These are phyloP conservation scores for Enteromius unitaeniatus DNA, from an alignment of 2,797 vertebrate genomes.

Conservation along the genomic window DNA sequence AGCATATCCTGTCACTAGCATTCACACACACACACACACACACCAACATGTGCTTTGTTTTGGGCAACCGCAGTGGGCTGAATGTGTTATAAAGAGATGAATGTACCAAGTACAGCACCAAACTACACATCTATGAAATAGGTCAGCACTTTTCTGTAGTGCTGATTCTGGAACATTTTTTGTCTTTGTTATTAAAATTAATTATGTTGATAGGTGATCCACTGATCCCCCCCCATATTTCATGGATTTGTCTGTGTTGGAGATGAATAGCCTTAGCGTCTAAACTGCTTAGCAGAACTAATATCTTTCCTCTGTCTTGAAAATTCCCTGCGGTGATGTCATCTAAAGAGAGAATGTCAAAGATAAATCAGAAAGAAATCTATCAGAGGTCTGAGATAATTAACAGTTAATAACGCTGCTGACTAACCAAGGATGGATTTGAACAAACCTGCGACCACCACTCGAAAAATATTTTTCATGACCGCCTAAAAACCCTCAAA, in stretches of 20 bases:
- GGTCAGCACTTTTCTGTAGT: background rate
- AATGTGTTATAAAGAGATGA: constrained; percentile 1
- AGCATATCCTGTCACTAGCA: background rate
- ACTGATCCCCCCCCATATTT: background rate
- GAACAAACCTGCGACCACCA: background rate
- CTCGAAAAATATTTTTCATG: background rate
- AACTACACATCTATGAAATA: background rate
- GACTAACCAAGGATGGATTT: background rate
- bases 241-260: background rate
- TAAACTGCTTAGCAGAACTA: constrained; percentile 8
- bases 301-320: background rate
- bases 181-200: constrained; percentile 30
- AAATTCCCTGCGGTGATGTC: background rate
- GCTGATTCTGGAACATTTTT: constrained; percentile 1
- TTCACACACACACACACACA: background rate
- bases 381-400: background rate
- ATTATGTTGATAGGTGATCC: constrained; percentile 12
- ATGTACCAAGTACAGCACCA: background rate
- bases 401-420: background rate
- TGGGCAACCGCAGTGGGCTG: background rate
- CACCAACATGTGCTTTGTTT: background rate
- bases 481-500: background rate
- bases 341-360: constrained; percentile 3
- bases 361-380: constrained; percentile 12
- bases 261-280: constrained; percentile 8